Base-by-base conservation (phyloP, 2,113 vertebrate genomes). In the Pelobates fuscus region DNA sequence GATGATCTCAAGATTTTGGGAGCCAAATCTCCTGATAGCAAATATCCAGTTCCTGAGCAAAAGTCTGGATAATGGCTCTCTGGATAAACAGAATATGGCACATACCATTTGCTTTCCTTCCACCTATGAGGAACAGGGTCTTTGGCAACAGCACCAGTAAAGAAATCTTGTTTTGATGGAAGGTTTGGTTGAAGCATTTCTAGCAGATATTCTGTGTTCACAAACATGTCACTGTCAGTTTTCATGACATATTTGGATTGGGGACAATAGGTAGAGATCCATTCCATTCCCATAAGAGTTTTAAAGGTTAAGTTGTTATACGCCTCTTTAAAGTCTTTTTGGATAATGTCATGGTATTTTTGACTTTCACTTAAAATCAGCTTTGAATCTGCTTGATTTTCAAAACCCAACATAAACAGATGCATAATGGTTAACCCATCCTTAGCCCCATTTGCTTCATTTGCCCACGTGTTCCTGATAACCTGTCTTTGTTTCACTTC, bases 291-390 rank as follows among this genome's bases (percentile, higher is more conserved):
- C 69, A 80, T 82, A 21, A 81, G 2, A 24, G 77, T 80, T 75
- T 84, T 80, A 7, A 81, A 59, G 15, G 80, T 76, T 21, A 79
- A 5, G 24, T 81, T 81, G 5, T 21, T 49, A 8, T 78, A 82
- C 3, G 81, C 55, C 27, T 81, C 78, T 18, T 79, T 24, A 66
- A 85, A 82, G 41, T 74, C 63, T 43, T 81, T 65, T 0, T 84
- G 83, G 79, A 80, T 78, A 1, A 78, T 78, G 1, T 68, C 64
- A 0, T 20, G 68, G 3, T 78, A 15, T 1, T 69, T 21, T 20
- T 58, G 0, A 0, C 79, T 81, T 59, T 79, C 82, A n/a, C 2
- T 44, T 23, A 70, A 18, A 2, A 65, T 1, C 0, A 1, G 7
- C 8, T 52, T 1, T 0, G 10, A 8, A 0, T n/a, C 2, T 2